These are phyloP conservation scores for Atherinomorus stipes DNA, from an alignment of 2,113 vertebrate species.

Conservation along the genomic window DNA sequence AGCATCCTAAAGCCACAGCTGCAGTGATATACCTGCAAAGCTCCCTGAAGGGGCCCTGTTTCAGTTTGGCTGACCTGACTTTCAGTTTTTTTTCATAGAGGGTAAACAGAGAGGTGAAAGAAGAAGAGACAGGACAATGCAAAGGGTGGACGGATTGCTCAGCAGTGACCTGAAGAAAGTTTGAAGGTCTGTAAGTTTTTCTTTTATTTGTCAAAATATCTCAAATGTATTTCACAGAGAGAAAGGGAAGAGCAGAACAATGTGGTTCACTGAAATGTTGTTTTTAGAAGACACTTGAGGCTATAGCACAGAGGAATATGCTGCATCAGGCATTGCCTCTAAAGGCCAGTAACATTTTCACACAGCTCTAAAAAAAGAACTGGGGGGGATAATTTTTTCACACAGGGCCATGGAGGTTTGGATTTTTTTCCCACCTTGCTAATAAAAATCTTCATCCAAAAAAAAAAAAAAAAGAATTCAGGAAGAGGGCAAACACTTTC, in stretches of 20 bases:
- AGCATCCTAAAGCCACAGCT: neutral
- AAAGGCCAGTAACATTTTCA: neutral
- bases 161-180: neutral
- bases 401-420: too few species aligned
- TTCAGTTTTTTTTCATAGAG: constrained; percentile 17
- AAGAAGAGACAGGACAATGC: neutral
- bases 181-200: neutral
- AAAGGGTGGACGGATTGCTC: neutral
- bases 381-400: too few species aligned
- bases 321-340: neutral
- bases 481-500: too few species aligned
- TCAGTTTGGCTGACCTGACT: constrained; percentile 3
- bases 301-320: neutral
- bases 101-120: neutral
- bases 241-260: neutral
- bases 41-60: neutral
- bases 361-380: too few species aligned
- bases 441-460: too few species aligned
- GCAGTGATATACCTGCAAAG: constrained; percentile 10
- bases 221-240: neutral
- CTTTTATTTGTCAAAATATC: neutral
- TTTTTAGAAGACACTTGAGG: neutral
- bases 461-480: too few species aligned
- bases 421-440: too few species aligned
- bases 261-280: neutral